Evolutionary conservation across 1,140 invertebrate genomes (phyloP).

Genomic region (Papilio glaucus): DNA sequence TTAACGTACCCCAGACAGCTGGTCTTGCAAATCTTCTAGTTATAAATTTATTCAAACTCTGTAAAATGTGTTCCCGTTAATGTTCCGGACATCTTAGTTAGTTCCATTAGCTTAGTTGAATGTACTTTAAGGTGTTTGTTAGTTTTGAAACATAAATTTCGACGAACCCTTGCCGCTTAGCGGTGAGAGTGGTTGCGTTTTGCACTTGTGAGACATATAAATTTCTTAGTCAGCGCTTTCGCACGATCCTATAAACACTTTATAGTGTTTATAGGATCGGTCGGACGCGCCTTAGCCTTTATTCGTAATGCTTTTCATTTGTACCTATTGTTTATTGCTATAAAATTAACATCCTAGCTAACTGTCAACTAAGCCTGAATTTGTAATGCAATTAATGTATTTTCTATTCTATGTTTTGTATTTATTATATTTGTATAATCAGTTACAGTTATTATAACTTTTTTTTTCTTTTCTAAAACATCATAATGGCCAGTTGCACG

Average conservation of each 20-base stretch:
- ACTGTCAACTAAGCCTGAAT: neutral
- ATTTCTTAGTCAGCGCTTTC: slow-evolving; percentile 18
- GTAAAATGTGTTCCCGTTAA: neutral
- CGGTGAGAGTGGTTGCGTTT: slow-evolving; percentile 12
- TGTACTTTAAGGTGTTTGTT: slow-evolving; percentile 18
- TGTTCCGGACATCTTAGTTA: slow-evolving; percentile 10
- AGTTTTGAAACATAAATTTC: slow-evolving; percentile 1
- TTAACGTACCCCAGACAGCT: slow-evolving; percentile 8
- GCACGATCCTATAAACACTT: slow-evolving; percentile 31
- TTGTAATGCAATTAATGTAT: too few relatives aligned
- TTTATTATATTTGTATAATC: neutral
- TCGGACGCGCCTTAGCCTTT: slow-evolving; percentile 24
- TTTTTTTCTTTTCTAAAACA: too few relatives aligned
- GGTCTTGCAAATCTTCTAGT: neutral
- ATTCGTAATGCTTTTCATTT: neutral
- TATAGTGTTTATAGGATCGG: too few relatives aligned
- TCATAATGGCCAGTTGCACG: too few relatives aligned
- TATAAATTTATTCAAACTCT: neutral
- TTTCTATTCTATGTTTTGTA: neutral
- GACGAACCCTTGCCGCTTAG: neutral
- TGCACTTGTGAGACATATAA: slow-evolving; percentile 15
- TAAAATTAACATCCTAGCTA: neutral
- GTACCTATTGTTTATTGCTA: slow-evolving; percentile 15
- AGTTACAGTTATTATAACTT: too few relatives aligned
- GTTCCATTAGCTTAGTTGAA: neutral